Base-by-base conservation (phyloP, 2,888 invertebrate genomes). In the Celastrina argiolus region DNA sequence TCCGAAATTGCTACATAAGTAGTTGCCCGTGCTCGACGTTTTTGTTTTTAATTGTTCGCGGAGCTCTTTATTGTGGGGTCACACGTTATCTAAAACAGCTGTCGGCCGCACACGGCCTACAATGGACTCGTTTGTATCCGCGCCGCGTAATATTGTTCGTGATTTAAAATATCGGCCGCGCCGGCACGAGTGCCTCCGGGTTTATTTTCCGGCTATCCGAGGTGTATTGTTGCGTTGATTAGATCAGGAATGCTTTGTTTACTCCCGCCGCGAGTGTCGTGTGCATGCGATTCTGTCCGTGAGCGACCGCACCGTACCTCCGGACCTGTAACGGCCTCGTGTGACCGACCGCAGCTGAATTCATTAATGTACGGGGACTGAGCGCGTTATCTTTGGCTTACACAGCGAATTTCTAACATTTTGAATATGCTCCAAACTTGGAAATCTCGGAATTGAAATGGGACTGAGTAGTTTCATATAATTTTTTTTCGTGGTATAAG, bases 171-270 rank as follows among this genome's bases (percentile, higher is more conserved):
- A 85, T 87, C 84, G 82, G 82, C 78, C 80, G 78, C 79, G 81
- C 78, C 76, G 81, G 79, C 80, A 73, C 77, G 78, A 75, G 76
- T 76, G 76, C 78, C 69, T 75, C 75, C 71, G 75, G 80, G 81
- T 83, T 83, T 85, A 84, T 87, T 84, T 84, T 81, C 83, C 81
- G 78, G 81, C 81, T 82, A 83, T 82, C 80, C 84, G 82, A 82
- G 82, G 83, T 85, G 81, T 87, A 88, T 88, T 88, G 88, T 89
- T 85, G 84, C 82, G 83, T 88, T 88, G 89, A 89, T 88, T 88
- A 89, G 87, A 88, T 89, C 88, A 84, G 85, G 78, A 79, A 70
- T 76, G 84, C 86, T 84, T 88, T 89, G 88, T 88, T 79, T 80
- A 77, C 80, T 75, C 77, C 69, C 70, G 75, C 80, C 80, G 79